These are phyloP conservation scores for Dreissena polymorpha DNA, from an alignment of 1,140 invertebrate species.

Conservation along the genomic window DNA sequence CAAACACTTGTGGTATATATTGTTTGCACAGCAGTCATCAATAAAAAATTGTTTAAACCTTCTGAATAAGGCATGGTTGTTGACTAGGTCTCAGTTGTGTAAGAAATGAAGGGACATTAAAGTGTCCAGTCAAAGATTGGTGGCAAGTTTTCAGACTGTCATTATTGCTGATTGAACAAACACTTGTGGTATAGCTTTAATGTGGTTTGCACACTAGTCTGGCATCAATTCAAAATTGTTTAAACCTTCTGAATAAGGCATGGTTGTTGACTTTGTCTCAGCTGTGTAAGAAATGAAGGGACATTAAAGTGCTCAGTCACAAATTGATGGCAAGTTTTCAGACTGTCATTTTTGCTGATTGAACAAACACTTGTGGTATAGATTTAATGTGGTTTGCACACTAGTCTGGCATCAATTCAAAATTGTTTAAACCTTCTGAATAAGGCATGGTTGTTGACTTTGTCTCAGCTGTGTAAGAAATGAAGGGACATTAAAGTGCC, in stretches of 20 bases:
- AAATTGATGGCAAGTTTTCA: not conserved
- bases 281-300: constrained; percentile 46
- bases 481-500: constrained; percentile 27
- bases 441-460: constrained; percentile 39
- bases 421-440: constrained; percentile 11
- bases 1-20: no score
- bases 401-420: no score
- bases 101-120: constrained; percentile 45
- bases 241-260: not conserved
- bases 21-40: not conserved
- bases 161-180: no score
- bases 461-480: constrained; percentile 39
- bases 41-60: not conserved
- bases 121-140: not conserved
- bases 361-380: no score
- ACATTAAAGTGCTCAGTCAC: not conserved
- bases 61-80: constrained; percentile 8
- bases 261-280: constrained; percentile 10
- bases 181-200: not conserved
- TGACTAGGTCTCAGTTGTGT: constrained; percentile 26
- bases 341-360: no score
- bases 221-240: no score
- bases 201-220: not conserved
- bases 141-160: not conserved
- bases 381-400: no score